Base-by-base conservation (phyloP, 92 coral and sea anemone species). In the Zoanthus sociatus region DNA sequence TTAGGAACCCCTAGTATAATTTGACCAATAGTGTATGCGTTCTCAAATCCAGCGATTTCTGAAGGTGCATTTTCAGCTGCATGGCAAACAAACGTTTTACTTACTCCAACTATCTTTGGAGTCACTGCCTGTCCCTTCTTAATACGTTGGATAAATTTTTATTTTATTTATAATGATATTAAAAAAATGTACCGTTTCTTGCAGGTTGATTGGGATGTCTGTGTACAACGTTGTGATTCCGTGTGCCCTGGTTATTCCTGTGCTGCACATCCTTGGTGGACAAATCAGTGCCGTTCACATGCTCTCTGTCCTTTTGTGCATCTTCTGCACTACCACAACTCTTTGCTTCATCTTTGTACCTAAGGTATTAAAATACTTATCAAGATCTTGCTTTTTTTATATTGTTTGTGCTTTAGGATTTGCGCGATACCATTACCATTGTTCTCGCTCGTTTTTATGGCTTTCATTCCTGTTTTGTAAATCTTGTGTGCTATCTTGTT, bases 201-300 rank as follows among this genome's bases (percentile, higher is more conserved):
- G 14, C 53, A 74, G 56, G 78, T 74, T 86, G 87, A 94, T 94
- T 84, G 97, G 97, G 9, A 79, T 94, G 33, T 87, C 95, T 26
- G 95, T 92, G 77, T 94, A 94, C 69, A 94, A 94, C 56, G 94
- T 94, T 17, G 89, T 94, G 72, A 89, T 92, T 17, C 97, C 97
- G 1, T 94, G 97, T 77, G 89, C 76, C 42, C 85, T 94, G 71
- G 93, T 92, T 61, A 94, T 94, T 71, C 97, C 97, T n/a, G 79
- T 92, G 78, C 77, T 92, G 2, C 88, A 88, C 88, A 71, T 92
- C 69, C 83, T 94, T 32, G 73, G 78, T 77, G 79, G 60, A 26
- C 89, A 92, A 63, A 88, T 85, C 21, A 83, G 78, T 30, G 93
- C 90, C 11, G 92, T 85, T 48, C 90, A 92, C 85, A 82, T 86